These are phyloP conservation scores for Spilogale gracilis DNA, from an alignment of 2,113 vertebrate genomes.

Conservation along the genomic window DNA sequence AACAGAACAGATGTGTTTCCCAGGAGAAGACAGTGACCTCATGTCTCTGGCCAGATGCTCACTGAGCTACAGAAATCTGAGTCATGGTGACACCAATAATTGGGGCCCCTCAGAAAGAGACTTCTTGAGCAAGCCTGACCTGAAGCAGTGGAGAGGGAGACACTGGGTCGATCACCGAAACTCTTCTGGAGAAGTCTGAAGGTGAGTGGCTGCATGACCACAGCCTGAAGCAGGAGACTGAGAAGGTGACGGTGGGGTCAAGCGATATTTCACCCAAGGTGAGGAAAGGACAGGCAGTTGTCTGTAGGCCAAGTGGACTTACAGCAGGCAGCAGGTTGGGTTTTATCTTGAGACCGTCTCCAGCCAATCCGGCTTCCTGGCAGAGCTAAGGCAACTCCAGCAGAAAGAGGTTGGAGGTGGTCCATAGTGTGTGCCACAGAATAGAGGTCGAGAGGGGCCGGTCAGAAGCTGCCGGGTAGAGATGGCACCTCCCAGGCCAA, in stretches of 20 bases:
- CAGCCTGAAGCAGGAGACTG: background rate
- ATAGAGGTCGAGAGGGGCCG: background rate
- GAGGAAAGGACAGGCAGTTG: background rate
- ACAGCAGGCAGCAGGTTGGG: rapidly evolving
- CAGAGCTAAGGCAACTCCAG: background rate
- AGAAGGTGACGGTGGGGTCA: background rate
- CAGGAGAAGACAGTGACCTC: background rate
- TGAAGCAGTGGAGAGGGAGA: background rate
- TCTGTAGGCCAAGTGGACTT: background rate
- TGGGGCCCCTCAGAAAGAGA: background rate
- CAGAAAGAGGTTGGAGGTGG: background rate
- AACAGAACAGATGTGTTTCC: background rate
- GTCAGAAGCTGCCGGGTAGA: background rate
- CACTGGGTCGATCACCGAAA: background rate
- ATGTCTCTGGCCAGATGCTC: background rate
- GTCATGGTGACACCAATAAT: background rate
- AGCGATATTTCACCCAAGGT: background rate
- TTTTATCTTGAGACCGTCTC: background rate
- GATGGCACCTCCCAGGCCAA: background rate
- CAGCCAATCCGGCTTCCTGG: background rate
- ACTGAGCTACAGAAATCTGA: background rate
- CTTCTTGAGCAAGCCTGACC: rapidly evolving
- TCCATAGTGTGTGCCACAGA: background rate
- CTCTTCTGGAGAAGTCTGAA: background rate
- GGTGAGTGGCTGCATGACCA: no score